Evolutionary conservation across 2,113 vertebrate genomes (phyloP), one percentile per base, ranked within the genome.

Genomic region (Chauna torquata): DNA sequence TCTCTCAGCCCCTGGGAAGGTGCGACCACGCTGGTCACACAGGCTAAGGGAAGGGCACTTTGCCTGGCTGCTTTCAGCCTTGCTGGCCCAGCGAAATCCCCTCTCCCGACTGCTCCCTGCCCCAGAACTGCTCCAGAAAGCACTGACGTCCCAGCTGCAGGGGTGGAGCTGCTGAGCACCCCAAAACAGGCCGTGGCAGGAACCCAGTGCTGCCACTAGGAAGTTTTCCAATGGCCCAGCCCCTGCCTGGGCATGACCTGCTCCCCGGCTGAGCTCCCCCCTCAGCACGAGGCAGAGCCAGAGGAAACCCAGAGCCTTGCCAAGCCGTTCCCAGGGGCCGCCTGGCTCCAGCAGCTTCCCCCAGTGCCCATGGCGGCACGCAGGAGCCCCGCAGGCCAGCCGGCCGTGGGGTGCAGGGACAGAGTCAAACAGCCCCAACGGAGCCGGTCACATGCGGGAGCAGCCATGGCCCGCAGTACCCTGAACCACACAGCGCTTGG

Each of bases 391-490:
- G 3, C 30, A 40, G 0, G 1, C 13, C 45, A 87, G 49, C 15
- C 12, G 1, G 71, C 38, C 70, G 34, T 42, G n/a, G 55, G 84
- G 84, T 5, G 15, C 57, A 84, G 24, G 30, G 57, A 90, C 30
- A 57, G 69, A 64, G 52, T 42, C 45, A 77, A 66, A 83, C 68
- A 83, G 88, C n/a, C 68, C 74, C 90, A 74, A 18, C 1, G 3
- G 83, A 86, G 69, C 52, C 0, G 2, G 90, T 81, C 84, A 91
- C 90, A 74, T 15, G 83, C 86, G 89, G 84, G 18, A 93, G 88
- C 94, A 94, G 88, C 74, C 47, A 1, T 92, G 83, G 92, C 95
- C 95, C 64, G 92, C 94, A 93, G 97, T 71, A 61, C 76, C 84
- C 79, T 50, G 69, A 96, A 92, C 93, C 78, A 94, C 80, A 82